Base-by-base conservation (phyloP, 2,888 invertebrate species). In the Agapostemon virescens region DNA sequence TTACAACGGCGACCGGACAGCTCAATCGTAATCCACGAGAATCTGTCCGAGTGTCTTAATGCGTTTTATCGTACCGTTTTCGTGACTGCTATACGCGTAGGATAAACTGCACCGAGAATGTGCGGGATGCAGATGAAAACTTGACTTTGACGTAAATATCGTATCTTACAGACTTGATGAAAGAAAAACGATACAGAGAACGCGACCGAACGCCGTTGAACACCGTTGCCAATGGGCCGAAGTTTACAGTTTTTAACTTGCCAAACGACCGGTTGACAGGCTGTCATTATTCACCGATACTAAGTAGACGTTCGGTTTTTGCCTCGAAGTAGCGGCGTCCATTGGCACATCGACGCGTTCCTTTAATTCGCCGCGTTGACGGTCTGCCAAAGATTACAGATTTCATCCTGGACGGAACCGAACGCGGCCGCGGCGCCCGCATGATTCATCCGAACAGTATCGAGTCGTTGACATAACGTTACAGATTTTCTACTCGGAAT, bases 331-430 rank as follows among this genome's bases (percentile, higher is more conserved):
- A 45, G 49, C 26, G 26, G 67, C 55, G 64, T 40, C 70, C 71
- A 85, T 85, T 74, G 82, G 76, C 82, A 77, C 78, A 77, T 84
- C 30, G 74, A 74, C 33, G 58, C 49, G 52, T 38, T 64, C 13
- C 74, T 38, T 79, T 11, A 77, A 81, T 83, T 68, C 74, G 61
- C 69, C 81, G 75, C 69, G 76, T 84, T 87, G 87, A 87, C 64
- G 63, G 15, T 68, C 66, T 82, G 87, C 86, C 87, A 87, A 81
- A 79, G 68, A 63, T 79, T 70, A 63, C 61, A 73, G 63, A 76
- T 77, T 73, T 69, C 73, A 30, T 17, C 30, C 66, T 72, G 76
- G 74, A 75, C 63, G 73, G 79, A 76, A 64, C 33, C 45, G 58
- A 78, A 80, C 64, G 67, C 75, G 77, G 81, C 76, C 69, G 72